Conservation (phyloP, 2,113 vertebrate genomes). For the Scomber scombrus region DNA sequence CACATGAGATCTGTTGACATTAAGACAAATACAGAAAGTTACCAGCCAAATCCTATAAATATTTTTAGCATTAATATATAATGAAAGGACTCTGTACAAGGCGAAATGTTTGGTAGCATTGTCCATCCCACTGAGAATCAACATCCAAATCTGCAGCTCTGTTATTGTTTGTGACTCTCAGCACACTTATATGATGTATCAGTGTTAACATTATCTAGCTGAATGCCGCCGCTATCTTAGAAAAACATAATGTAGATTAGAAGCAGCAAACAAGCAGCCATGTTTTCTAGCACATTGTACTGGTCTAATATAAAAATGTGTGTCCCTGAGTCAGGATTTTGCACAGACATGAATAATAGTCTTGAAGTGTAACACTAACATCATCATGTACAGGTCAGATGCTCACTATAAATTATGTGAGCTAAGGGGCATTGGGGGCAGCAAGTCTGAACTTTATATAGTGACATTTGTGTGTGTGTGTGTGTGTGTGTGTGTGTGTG, state of each 20-base stretch:
- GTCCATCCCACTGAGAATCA: constrained; percentile 7
- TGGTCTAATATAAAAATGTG: constrained; percentile 23
- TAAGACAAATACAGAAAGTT: too few species aligned
- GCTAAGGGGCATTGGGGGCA: constrained; percentile 45
- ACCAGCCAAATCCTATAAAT: too few species aligned
- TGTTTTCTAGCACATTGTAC: constrained; percentile 11
- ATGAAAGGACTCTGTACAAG: background rate
- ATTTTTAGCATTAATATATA: background rate
- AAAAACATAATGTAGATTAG: constrained; percentile 32
- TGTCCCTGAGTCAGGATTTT: constrained; percentile 55
- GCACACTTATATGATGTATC: background rate
- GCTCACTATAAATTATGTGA: constrained; percentile 56
- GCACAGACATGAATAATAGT: constrained; percentile 57
- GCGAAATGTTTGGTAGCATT: background rate
- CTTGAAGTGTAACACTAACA: constrained; percentile 58
- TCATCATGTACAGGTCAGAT: constrained; percentile 65
- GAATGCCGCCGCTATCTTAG: background rate
- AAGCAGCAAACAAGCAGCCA: constrained; percentile 17
- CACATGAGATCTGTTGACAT: too few species aligned
- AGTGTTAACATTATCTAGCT: background rate
- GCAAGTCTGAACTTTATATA: constrained; percentile 54
- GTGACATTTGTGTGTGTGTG: constrained; percentile 12
- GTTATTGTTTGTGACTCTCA: background rate
- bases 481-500: background rate
- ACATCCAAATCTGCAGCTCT: background rate